These are phyloP conservation scores for Hofmannophila pseudospretella DNA, from an alignment of 2,888 invertebrate genomes.

Conservation along the genomic window DNA sequence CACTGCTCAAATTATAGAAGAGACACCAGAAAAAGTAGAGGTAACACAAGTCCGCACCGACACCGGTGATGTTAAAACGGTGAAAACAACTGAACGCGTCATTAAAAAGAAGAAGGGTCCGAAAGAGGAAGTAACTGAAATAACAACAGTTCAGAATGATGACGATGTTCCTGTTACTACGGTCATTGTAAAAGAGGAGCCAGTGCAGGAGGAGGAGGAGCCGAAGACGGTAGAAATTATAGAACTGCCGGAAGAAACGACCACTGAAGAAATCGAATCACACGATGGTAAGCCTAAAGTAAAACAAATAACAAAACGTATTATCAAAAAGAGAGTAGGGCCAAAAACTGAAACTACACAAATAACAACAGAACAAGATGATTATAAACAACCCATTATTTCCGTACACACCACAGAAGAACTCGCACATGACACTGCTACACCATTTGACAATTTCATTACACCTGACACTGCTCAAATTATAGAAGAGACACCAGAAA, in stretches of 20 bases:
- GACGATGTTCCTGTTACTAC: constrained; percentile 19
- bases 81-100: constrained; percentile 16
- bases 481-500: constrained; percentile 17
- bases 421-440: constrained; percentile 17
- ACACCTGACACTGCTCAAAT: constrained; percentile 29
- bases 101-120: constrained; percentile 32
- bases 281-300: constrained; percentile 32
- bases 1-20: too few relatives aligned
- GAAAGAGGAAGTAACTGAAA: constrained; percentile 24
- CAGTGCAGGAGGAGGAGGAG: constrained; percentile 16
- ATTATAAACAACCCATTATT: constrained; percentile 32
- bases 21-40: constrained; percentile 31
- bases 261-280: constrained; percentile 24
- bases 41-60: constrained; percentile 47
- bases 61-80: constrained; percentile 24
- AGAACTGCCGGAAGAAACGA: constrained; percentile 43
- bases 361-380: constrained; percentile 26
- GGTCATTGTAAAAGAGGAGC: constrained; percentile 16
- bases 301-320: constrained; percentile 30
- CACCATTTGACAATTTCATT: constrained; percentile 12
- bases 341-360: constrained; percentile 22
- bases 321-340: constrained; percentile 31
- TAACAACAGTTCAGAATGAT: constrained; percentile 18
- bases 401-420: constrained; percentile 27
- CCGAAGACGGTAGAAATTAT: constrained; percentile 15